Evolutionary conservation across 2,113 vertebrate species (phyloP), one percentile per base, ranked within the genome.

Genomic region (Carassius gibelio): DNA sequence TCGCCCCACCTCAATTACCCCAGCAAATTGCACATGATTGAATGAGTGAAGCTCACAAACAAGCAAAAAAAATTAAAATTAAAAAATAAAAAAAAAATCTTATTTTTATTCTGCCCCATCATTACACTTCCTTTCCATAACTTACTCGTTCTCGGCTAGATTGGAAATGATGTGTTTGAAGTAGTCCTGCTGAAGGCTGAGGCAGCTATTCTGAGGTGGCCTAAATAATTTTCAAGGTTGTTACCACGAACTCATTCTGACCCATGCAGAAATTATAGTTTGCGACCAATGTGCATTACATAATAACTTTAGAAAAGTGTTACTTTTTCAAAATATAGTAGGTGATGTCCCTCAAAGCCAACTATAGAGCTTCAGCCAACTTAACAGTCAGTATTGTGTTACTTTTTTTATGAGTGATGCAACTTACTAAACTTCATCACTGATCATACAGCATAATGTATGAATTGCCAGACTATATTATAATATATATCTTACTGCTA

Each of bases 1-100:
- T 80, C 85, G 69, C 62, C 71, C 78, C 57, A 86, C 86, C 86
- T 88, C 82, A 88, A 88, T 88, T 84, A 86, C 62, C 76, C 82
- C 6, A 34, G 71, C 77, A 86, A 84, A 84, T 84, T 84, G 55
- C 77, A 15, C 77, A 86, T 88, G 87, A 86, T 86, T 84, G 85
- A 88, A 82, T 77, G 83, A 85, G 85, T 72, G 77, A 81, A 52
- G 81, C 78, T 48, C 34, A 45, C 71, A 77, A 88, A 86, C 87
- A 72, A 84, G 85, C 42, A 26, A 76, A 55, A 74, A 79, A 61
- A 61, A 72, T n/a, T n/a, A n/a, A n/a, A n/a, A n/a, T n/a, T n/a
- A 84, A 75, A 26, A 30, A 30, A 30, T 2, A 26, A 75, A 75
- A 74, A 79, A 50, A 61, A 9, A 19, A 36, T 66, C 74, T 59